Percentiles rank a stretch among this genome's conserved stretches.
These are phyloP conservation scores for Drosophila serrata DNA, from an alignment of 1,140 invertebrate species.

Conservation along the genomic window DNA sequence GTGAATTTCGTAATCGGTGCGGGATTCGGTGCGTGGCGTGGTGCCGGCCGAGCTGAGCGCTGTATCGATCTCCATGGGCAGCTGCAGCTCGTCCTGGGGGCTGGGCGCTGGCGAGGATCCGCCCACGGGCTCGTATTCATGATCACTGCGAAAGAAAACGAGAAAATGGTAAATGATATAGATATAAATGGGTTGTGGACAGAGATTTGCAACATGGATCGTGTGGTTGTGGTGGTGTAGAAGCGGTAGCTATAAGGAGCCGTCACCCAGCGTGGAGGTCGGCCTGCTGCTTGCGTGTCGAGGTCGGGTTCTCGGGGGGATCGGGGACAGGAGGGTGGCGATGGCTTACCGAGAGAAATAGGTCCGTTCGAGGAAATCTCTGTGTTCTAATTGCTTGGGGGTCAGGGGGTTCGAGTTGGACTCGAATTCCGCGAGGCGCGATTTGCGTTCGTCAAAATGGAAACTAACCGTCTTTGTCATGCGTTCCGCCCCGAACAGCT, in stretches of 20 bases:
- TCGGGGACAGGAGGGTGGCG: conserved; percentile 42
- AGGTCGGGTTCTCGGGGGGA: conserved; percentile 38
- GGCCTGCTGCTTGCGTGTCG: conserved; percentile 40
- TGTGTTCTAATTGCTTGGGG: conserved; percentile 79
- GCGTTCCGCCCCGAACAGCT: conserved; percentile 67
- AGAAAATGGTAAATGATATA: conserved; percentile 1
- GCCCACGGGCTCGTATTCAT: conserved; percentile 94
- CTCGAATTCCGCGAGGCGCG: conserved; percentile 78
- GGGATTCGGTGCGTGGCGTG: conserved; percentile 87
- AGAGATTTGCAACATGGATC: conserved; percentile 20
- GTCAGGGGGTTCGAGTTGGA: conserved; percentile 71
- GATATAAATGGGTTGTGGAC: not conserved
- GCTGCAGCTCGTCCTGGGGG: conserved; percentile 38
- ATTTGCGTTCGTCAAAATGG: conserved; percentile 83
- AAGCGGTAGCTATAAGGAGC: conserved; percentile 66
- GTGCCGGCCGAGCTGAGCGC: conserved; percentile 74
- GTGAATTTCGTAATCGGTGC: conserved; percentile 89
- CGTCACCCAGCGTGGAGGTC: conserved; percentile 33
- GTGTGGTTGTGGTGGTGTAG: conserved; percentile 35
- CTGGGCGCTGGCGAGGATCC: conserved; percentile 55
- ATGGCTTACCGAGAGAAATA: conserved; percentile 85
- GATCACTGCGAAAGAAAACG: conserved; percentile 89
- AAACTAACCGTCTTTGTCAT: conserved; percentile 85
- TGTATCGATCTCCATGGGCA: conserved; percentile 67
- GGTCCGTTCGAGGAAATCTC: conserved; percentile 80